Evolutionary conservation across 1,140 invertebrate genomes (phyloP), one percentile per base, ranked within the genome.

Genomic region (Drosophila ogumai): DNA sequence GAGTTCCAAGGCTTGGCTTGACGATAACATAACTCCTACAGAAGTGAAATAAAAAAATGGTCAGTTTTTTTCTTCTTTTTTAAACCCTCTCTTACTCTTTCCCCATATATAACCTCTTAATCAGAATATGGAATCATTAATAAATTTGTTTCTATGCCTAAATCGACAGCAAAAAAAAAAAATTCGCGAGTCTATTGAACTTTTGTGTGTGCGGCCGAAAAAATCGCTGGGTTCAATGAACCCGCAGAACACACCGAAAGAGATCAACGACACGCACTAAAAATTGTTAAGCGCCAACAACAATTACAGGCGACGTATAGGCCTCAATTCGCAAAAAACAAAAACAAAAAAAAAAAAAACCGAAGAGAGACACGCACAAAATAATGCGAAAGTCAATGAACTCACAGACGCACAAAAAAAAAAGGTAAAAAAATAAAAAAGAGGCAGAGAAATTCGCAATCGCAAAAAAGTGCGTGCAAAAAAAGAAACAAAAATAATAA

Each of bases 261-360:
- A 88, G 85, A 88, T 88, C 85, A 88, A 88, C 85, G 85, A 88
- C 85, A 88, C 85, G 85, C 85, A 88, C 85, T 69, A 79, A 84
- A 80, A 81, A 59, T 65, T 34, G 41, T 17, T 34, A 46, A 43
- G 44, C 40, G 25, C 19, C 38, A 68, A 75, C 64, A 72, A 73
- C 75, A 71, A 41, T 50, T 36, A 63, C 49, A 49, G 46, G 19
- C 32, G 52, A 50, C 54, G 79, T 79, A 55, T 55, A 86, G 82
- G 82, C 82, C 67, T 87, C 69, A 59, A 61, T 65, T 56, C 52
- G 80, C 84, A 73, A 69, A 71, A 87, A 81, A 71, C 49, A 49
- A 6, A 50, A 50, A 50, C 4, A 66, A 82, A 81, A 79, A 47
- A 6, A 69, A 52, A 68, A 47, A 9, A 79, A 47, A 31, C 28